Percentiles rank a stretch among this genome's conserved stretches.
Conservation (phyloP, 2,113 vertebrate species). For the Arizona elegans region DNA sequence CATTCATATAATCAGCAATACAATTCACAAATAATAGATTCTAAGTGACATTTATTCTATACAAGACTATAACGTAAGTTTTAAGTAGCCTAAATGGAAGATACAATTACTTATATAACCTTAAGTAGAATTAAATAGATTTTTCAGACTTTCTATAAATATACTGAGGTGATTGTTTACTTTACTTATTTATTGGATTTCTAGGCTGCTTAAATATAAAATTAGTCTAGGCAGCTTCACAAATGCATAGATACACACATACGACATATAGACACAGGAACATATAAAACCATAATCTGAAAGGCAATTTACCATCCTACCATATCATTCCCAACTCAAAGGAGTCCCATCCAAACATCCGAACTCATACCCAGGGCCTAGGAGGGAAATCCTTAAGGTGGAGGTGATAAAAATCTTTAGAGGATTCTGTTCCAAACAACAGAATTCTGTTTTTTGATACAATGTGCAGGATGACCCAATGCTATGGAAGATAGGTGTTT, state of each 20-base stretch:
- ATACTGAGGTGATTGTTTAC: background rate
- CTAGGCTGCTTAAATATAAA: background rate
- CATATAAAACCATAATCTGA: background rate
- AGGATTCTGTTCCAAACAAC: background rate
- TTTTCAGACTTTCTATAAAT: background rate
- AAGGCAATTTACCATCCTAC: background rate
- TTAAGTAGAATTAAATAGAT: background rate
- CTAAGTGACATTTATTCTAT: background rate
- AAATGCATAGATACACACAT: background rate
- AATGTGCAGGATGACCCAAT: background rate
- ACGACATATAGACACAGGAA: background rate
- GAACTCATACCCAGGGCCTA: background rate
- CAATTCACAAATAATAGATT: background rate
- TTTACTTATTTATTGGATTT: background rate
- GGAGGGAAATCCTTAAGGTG: background rate
- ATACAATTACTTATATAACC: background rate
- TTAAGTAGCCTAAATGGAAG: background rate
- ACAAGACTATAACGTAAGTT: background rate
- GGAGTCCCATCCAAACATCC: background rate
- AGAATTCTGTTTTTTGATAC: background rate
- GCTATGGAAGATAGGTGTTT: background rate
- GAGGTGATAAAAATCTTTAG: background rate
- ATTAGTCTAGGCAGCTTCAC: background rate
- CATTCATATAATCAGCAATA: background rate
- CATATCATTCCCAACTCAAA: background rate